A percentile compares a stretch with the other conserved stretches of the same genome.
Conservation (phyloP, 2,797 vertebrate species). For the Coilia nasus region DNA sequence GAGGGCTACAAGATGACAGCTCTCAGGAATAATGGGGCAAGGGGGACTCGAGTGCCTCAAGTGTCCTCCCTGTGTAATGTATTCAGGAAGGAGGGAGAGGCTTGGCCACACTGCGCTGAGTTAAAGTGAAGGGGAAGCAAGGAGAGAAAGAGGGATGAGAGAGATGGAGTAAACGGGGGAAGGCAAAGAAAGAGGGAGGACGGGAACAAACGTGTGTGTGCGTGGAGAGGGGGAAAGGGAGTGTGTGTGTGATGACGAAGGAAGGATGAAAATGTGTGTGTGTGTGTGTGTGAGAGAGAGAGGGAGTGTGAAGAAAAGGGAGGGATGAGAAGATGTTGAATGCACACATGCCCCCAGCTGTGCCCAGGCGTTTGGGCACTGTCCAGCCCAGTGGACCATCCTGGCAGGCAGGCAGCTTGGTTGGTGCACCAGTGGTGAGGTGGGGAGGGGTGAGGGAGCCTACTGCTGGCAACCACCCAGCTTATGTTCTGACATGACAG, state of each 20-base stretch:
- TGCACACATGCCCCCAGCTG: neutral
- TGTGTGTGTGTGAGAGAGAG: neutral
- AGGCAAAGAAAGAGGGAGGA: constrained; percentile 11
- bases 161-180: neutral
- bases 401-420: neutral
- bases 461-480: neutral
- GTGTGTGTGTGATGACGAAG: constrained; percentile 3
- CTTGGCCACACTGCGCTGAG: neutral
- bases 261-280: neutral
- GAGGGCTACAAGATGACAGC: constrained; percentile 40
- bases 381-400: neutral
- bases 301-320: neutral
- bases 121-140: neutral
- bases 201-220: constrained; percentile 2
- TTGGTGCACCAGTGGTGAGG: neutral
- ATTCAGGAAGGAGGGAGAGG: constrained; percentile 19
- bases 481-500: neutral
- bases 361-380: neutral
- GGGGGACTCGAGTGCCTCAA: constrained; percentile 12
- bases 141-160: neutral
- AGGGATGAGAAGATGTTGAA: neutral
- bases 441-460: neutral
- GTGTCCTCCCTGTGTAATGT: constrained; percentile 16
- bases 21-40: constrained; percentile 28
- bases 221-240: neutral